phyloP scores from a whole-genome alignment of 2,797 vertebrate species.

The Notolabrus celidotus region DNA sequence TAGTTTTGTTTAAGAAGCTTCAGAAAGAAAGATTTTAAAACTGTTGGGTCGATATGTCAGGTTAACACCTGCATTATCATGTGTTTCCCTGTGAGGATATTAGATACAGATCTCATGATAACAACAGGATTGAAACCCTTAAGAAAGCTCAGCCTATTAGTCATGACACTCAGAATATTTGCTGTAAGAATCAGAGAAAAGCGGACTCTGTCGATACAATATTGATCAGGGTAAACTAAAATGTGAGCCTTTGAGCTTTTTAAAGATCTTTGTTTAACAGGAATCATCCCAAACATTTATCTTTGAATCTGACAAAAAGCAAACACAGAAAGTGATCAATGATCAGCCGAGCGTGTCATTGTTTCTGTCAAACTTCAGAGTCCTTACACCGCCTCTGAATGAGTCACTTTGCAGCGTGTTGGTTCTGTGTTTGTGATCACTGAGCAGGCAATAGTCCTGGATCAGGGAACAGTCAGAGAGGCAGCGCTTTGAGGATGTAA shows the following conservation, averaged over 20 bases:
- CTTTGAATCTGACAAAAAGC: neutral
- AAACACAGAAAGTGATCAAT: neutral
- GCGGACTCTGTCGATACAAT: neutral
- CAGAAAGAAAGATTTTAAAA: too few species aligned
- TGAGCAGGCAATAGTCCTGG: too few species aligned
- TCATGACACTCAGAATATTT: neutral
- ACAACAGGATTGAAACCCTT: neutral
- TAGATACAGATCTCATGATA: neutral
- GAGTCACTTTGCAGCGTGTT: too few species aligned
- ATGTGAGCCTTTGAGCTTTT: neutral
- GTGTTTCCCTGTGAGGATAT: neutral
- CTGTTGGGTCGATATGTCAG: too few species aligned
- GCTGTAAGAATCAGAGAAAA: neutral
- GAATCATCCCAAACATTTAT: neutral
- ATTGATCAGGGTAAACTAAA: neutral
- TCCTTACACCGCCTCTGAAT: too few species aligned
- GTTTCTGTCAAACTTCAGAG: neutral
- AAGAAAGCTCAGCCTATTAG: neutral
- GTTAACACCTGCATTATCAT: neutral
- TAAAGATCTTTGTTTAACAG: neutral
- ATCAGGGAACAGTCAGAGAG: too few species aligned
- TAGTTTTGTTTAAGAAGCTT: too few species aligned
- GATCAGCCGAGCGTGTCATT: neutral
- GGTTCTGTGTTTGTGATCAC: too few species aligned
- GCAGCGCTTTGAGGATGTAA: too few species aligned